Percentiles rank a stretch among this genome's conserved stretches.
Conservation (phyloP, 2,797 vertebrate genomes). For the Danio aesculapii region DNA sequence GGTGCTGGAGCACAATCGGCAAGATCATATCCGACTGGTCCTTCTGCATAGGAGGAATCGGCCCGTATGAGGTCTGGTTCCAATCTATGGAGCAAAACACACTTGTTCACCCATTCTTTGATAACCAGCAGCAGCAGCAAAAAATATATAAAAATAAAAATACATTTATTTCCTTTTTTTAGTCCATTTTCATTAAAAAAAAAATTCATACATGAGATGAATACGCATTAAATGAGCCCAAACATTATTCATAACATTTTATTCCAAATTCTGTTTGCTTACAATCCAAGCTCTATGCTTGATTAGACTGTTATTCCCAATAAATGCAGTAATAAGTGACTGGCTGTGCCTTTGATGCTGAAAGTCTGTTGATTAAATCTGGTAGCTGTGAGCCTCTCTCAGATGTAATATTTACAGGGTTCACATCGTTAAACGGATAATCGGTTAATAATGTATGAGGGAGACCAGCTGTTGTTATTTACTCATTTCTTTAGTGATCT, state of each 20-base stretch:
- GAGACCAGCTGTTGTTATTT: conserved; percentile 83
- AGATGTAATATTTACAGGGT: conserved; percentile 84
- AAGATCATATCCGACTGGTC: conserved; percentile 95
- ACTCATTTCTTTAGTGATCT: conserved; percentile 65
- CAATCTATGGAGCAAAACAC: conserved; percentile 81
- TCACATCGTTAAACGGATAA: conserved; percentile 73
- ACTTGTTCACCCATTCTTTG: not conserved
- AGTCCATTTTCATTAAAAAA: too few relatives aligned
- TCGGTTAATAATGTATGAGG: conserved; percentile 82
- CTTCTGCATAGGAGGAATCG: conserved; percentile 81
- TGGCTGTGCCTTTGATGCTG: conserved; percentile 63
- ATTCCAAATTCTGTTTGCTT: conserved; percentile 32
- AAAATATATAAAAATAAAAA: not conserved
- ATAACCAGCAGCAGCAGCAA: not conserved
- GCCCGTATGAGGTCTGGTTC: conserved; percentile 90
- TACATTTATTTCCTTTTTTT: too few relatives aligned
- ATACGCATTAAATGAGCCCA: not conserved
- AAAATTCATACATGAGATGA: not conserved
- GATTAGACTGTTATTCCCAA: conserved; percentile 16
- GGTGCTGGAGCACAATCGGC: conserved; percentile 94
- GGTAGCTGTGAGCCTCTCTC: conserved; percentile 71
- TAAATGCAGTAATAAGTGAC: conserved; percentile 57
- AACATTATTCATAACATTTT: not conserved
- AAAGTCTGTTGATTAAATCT: conserved; percentile 75
- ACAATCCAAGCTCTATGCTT: conserved; percentile 7